These are phyloP conservation scores for Synanthedon vespiformis DNA, from an alignment of 2,888 invertebrate genomes.

Conservation along the genomic window DNA sequence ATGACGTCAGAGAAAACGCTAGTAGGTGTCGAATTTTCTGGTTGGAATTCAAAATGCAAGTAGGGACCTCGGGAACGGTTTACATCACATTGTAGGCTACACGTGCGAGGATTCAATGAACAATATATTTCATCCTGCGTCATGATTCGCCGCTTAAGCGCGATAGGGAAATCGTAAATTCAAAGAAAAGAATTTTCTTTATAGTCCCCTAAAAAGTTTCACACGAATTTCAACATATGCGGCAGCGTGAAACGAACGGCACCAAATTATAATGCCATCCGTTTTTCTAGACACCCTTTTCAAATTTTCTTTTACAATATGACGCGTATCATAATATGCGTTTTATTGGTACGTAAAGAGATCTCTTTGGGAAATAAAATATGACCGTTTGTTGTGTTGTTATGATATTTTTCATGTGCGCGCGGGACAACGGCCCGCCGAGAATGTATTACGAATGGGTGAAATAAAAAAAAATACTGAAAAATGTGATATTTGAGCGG, in stretches of 20 bases:
- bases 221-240: conserved; percentile 38
- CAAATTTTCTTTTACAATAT: conserved; percentile 52
- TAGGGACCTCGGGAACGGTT: neutral
- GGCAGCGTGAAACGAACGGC: conserved; percentile 45
- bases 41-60: neutral
- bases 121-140: conserved; percentile 55
- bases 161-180: conserved; percentile 65
- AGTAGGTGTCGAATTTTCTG: neutral
- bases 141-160: conserved; percentile 60
- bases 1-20: too few relatives aligned
- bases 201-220: conserved; percentile 55
- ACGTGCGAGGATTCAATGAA: conserved; percentile 33
- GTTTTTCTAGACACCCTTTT: conserved; percentile 45
- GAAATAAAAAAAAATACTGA: neutral
- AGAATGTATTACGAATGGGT: neutral
- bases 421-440: neutral
- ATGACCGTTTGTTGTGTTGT: conserved; percentile 34
- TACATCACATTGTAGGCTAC: conserved; percentile 6
- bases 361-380: conserved; percentile 43
- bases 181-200: conserved; percentile 55
- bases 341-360: conserved; percentile 5
- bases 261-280: conserved; percentile 52
- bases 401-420: conserved; percentile 15
- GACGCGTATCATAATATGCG: conserved; percentile 41
- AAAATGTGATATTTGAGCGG: neutral